A percentile compares a stretch with the other conserved stretches of the same genome.
Conservation (phyloP, 2,888 invertebrate genomes). For the Venusia cambrica region DNA sequence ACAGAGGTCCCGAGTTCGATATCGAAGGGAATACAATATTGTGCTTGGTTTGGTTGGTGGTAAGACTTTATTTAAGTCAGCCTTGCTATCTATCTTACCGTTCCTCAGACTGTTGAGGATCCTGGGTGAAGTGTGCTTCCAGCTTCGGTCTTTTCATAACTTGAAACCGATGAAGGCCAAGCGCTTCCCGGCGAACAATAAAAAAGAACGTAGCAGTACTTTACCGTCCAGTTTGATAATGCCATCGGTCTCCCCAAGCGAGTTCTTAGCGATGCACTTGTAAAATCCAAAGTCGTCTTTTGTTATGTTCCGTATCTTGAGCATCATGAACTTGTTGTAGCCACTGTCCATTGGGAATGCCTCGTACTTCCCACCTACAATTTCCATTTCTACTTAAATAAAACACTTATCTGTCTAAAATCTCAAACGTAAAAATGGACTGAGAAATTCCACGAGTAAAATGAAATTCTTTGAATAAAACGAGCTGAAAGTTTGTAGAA, state of each 20-base stretch:
- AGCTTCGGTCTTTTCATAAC: too few species aligned
- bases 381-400: slow-evolving; percentile 83
- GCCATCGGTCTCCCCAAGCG: slow-evolving; percentile 93
- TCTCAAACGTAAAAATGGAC: slow-evolving; percentile 13
- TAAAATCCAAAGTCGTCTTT: slow-evolving; percentile 93
- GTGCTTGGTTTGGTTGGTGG: too few species aligned
- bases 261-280: slow-evolving; percentile 95
- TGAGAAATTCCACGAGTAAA: slow-evolving; percentile 17
- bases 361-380: slow-evolving; percentile 94
- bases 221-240: slow-evolving; percentile 94
- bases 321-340: slow-evolving; percentile 95
- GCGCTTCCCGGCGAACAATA: too few species aligned
- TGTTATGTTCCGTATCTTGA: slow-evolving; percentile 92
- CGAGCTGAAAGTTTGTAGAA: slow-evolving; percentile 20
- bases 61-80: too few species aligned
- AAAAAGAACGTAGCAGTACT: too few species aligned
- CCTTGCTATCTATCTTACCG: too few species aligned
- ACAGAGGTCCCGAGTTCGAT: too few species aligned
- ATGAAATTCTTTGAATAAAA: slow-evolving; percentile 25
- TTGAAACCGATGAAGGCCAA: too few species aligned
- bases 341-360: slow-evolving; percentile 92
- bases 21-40: too few species aligned
- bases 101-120: too few species aligned
- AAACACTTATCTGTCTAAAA: slow-evolving; percentile 52
- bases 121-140: too few species aligned